Percentiles rank a stretch among this genome's conserved stretches.
Evolutionary conservation across 2,888 invertebrate genomes (phyloP).

Genomic region (Pedicia rivosa): DNA sequence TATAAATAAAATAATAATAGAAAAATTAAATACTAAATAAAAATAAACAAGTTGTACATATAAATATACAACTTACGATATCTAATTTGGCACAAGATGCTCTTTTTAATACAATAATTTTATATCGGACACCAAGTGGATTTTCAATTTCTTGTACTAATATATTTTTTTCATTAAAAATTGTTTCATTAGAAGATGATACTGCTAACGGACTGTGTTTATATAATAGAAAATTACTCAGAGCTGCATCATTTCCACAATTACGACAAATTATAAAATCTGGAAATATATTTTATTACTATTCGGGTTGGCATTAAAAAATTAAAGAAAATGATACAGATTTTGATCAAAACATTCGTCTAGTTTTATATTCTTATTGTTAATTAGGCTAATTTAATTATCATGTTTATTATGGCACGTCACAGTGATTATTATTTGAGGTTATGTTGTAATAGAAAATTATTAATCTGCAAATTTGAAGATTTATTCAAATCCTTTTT

Average conservation of each 20-base stretch:
- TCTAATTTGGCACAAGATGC: conserved; percentile 38
- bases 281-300: conserved; percentile 23
- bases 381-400: no score
- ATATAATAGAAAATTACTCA: conserved; percentile 35
- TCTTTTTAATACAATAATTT: conserved; percentile 35
- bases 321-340: no score
- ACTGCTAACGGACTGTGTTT: conserved; percentile 35
- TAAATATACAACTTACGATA: conserved; percentile 8
- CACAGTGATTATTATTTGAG: no score
- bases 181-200: conserved; percentile 32
- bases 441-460: no score
- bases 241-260: conserved; percentile 41
- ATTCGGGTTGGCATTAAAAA: no score
- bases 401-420: no score
- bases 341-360: no score
- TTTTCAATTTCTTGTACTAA: conserved; percentile 39
- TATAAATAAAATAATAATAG: conserved; percentile 23
- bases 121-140: conserved; percentile 37
- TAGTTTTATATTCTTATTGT: no score
- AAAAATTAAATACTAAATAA: not conserved
- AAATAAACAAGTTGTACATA: no score
- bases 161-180: conserved; percentile 37
- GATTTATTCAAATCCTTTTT: no score
- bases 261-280: conserved; percentile 40
- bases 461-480: no score